A percentile compares a stretch with the other conserved stretches of the same genome.
Evolutionary conservation across 2,797 vertebrate genomes (phyloP).

Genomic region (Yasuhikotakia modesta): DNA sequence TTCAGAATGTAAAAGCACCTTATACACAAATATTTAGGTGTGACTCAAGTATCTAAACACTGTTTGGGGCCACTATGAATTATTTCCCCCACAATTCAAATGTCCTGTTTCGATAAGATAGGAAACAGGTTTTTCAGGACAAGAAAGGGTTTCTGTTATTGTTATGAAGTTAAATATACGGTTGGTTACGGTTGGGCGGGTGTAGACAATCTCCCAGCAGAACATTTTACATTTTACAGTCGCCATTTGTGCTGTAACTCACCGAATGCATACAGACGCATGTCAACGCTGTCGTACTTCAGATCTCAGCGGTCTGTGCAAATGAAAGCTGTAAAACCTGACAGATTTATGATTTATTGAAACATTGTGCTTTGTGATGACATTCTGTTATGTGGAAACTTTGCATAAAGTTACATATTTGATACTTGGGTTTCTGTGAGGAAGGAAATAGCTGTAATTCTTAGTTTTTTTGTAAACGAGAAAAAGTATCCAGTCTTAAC

Average conservation of each 20-base stretch:
- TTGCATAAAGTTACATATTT: too few species aligned
- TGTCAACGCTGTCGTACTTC: constrained; percentile 1
- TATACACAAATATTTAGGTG: too few species aligned
- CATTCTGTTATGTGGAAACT: too few species aligned
- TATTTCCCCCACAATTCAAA: background rate
- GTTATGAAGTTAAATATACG: background rate
- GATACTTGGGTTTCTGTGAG: too few species aligned
- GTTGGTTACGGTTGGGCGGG: background rate
- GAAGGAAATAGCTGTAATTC: too few species aligned
- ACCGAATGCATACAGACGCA: background rate
- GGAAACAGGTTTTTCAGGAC: background rate
- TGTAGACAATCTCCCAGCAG: background rate
- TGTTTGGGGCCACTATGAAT: background rate
- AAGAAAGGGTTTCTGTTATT: background rate
- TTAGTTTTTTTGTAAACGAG: too few species aligned
- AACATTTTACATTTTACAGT: background rate
- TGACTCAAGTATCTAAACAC: too few species aligned
- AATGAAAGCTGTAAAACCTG: background rate
- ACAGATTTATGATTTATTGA: background rate
- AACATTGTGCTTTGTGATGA: constrained; percentile 1
- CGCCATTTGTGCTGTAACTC: background rate
- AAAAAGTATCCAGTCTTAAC: too few species aligned
- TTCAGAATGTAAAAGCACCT: background rate
- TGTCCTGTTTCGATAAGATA: background rate
- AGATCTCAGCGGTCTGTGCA: background rate